Conservation (phyloP, 2,113 vertebrate species). For the Paramisgurnus dabryanus region DNA sequence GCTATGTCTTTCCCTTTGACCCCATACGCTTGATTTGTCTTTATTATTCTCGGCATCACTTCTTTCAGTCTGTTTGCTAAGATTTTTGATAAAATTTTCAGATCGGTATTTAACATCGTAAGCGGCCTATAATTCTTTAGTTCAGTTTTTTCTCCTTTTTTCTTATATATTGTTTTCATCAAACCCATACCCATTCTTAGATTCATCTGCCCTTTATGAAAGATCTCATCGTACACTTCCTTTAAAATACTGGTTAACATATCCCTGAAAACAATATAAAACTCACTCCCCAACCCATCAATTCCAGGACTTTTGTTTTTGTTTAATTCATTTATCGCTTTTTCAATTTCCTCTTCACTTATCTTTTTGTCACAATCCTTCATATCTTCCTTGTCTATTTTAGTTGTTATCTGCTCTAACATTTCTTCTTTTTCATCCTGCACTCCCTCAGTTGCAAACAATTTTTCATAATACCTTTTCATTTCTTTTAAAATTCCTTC, state of each 20-base stretch:
- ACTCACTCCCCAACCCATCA: neutral
- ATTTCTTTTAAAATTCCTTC: neutral
- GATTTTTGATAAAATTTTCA: too few species aligned
- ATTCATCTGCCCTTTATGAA: too few species aligned
- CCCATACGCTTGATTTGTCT: neutral
- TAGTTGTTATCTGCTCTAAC: neutral
- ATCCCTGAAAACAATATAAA: neutral
- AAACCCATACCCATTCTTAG: neutral
- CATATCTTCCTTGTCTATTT: neutral
- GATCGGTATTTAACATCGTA: neutral
- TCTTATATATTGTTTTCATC: neutral
- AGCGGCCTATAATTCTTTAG: neutral
- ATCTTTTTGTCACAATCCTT: neutral
- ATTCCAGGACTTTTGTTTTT: neutral
- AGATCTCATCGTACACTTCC: neutral
- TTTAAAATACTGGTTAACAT: neutral
- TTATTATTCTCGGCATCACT: neutral
- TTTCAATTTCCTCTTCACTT: neutral
- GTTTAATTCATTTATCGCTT: neutral
- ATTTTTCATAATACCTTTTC: neutral
- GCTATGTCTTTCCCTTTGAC: slow-evolving; percentile 10
- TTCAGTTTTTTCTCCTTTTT: neutral
- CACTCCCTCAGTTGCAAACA: neutral
- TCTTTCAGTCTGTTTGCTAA: neutral
- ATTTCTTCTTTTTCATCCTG: neutral